Percentiles rank a stretch among this genome's conserved stretches.
These are phyloP conservation scores for Myripristis jacobus DNA, from an alignment of 2,797 vertebrate genomes.

Conservation along the genomic window DNA sequence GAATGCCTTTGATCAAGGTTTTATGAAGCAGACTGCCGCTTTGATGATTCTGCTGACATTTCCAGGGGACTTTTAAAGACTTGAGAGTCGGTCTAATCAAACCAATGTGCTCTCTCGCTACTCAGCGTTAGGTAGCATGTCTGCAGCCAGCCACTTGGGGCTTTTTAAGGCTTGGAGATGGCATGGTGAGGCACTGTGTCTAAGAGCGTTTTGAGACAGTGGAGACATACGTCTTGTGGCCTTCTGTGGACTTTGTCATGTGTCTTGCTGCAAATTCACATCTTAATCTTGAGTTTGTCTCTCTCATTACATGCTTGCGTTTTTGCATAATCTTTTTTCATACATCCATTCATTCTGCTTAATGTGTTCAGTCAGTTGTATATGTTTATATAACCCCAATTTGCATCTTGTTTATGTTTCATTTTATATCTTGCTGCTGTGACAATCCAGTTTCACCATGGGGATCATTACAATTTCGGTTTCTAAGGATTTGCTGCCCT, in stretches of 20 bases:
- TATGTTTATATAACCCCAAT: too few relatives aligned
- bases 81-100: constrained; percentile 62
- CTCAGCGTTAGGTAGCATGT: constrained; percentile 53
- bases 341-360: too few relatives aligned
- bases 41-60: constrained; percentile 81
- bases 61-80: constrained; percentile 76
- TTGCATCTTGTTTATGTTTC: too few relatives aligned
- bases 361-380: too few relatives aligned
- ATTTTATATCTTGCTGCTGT: too few relatives aligned
- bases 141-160: constrained; percentile 25
- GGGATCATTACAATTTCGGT: too few relatives aligned
- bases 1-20: constrained; percentile 83
- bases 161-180: constrained; percentile 38
- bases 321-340: too few relatives aligned
- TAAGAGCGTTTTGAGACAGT: constrained; percentile 48
- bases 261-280: too few relatives aligned
- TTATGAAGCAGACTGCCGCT: constrained; percentile 71
- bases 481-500: too few relatives aligned
- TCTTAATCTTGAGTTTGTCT: too few relatives aligned
- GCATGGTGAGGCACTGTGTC: constrained; percentile 39
- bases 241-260: neutral
- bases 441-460: too few relatives aligned
- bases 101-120: constrained; percentile 50
- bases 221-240: neutral
- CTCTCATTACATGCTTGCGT: too few relatives aligned